Conservation (phyloP, 2,797 vertebrate species). For the Notolabrus celidotus region DNA sequence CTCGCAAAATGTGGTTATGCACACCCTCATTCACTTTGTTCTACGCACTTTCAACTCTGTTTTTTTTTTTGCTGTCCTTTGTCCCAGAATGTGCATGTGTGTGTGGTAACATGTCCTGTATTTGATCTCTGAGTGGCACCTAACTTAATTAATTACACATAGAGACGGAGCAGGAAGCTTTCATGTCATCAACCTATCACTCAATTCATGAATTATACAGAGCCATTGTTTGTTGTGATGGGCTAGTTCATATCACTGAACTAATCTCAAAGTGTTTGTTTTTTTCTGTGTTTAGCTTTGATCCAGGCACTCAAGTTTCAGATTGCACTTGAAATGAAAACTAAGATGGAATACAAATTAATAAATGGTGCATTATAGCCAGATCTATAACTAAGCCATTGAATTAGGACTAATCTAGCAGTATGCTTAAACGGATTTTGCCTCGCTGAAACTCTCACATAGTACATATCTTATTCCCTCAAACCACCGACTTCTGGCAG, state of each 20-base stretch:
- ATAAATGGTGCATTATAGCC: constrained; percentile 52
- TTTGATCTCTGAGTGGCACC: constrained; percentile 46
- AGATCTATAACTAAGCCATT: constrained; percentile 53
- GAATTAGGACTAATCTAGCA: constrained; percentile 46
- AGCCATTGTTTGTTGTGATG: constrained; percentile 1
- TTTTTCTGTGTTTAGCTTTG: constrained; percentile 21
- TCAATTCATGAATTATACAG: constrained; percentile 35
- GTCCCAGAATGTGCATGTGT: not conserved
- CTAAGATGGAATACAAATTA: constrained; percentile 52
- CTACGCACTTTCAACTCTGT: no score
- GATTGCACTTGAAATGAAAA: constrained; percentile 40
- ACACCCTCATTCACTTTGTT: no score
- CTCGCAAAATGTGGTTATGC: no score
- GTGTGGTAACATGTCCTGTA: not conserved
- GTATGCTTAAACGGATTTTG: constrained; percentile 11
- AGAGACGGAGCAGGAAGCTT: constrained; percentile 29
- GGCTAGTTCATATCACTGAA: constrained; percentile 7
- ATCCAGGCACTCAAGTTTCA: constrained; percentile 8
- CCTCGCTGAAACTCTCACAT: constrained; percentile 31
- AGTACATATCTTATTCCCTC: constrained; percentile 28
- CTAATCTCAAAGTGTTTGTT: not conserved
- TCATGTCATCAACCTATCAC: constrained; percentile 25
- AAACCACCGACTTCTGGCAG: constrained; percentile 40
- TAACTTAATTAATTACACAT: constrained; percentile 41
- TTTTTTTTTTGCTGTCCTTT: no score